phyloP scores from a whole-genome alignment of 2,113 vertebrate species.

The Myotis lucifugus region DNA sequence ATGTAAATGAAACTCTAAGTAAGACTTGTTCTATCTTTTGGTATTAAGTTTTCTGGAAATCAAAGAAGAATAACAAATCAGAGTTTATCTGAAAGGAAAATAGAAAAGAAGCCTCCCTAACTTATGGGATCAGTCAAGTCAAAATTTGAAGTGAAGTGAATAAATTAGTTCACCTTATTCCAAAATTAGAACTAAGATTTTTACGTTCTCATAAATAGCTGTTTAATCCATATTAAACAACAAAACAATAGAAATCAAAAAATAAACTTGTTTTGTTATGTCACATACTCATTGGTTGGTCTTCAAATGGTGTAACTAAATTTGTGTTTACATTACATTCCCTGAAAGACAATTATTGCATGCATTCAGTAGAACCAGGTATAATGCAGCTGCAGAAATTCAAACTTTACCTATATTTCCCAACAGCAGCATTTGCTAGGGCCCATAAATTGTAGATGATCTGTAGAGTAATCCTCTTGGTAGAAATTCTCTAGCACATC shows the following conservation, averaged over 20 bases:
- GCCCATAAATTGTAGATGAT: not conserved
- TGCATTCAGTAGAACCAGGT: not conserved
- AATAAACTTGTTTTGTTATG: not conserved
- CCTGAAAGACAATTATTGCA: not conserved
- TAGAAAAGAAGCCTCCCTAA: not conserved
- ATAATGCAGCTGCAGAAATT: not conserved
- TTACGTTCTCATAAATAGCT: not conserved
- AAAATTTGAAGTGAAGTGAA: not conserved
- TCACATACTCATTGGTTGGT: not conserved
- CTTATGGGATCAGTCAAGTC: not conserved
- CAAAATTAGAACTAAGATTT: not conserved
- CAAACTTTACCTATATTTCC: not conserved
- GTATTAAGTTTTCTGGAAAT: not conserved
- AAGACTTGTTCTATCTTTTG: not conserved
- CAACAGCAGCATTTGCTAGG: not conserved
- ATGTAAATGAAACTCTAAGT: not conserved
- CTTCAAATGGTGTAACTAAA: not conserved
- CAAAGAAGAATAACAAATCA: not conserved
- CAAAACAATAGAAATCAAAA: not conserved
- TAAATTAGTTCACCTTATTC: slow-evolving; percentile 3
- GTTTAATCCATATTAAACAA: not conserved
- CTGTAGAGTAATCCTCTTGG: not conserved
- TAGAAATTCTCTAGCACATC: not conserved
- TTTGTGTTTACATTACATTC: not conserved
- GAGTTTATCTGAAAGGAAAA: not conserved